Conservation (phyloP, 2,113 vertebrate species). For the Gymnarchus niloticus region DNA sequence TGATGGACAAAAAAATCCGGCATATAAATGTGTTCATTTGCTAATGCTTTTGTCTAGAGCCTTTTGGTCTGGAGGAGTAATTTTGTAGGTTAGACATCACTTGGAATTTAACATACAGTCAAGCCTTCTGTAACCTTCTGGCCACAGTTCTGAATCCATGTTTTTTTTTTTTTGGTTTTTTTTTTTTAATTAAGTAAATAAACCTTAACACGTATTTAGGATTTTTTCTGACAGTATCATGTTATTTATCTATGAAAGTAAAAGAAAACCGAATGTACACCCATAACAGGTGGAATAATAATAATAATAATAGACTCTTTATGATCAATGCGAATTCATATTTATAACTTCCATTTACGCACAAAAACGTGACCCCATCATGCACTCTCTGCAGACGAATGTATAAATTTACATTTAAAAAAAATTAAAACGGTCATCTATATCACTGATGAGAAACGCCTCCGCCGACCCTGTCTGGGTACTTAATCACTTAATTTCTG, state of each 20-base stretch:
- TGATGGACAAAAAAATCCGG: no score
- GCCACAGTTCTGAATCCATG: not conserved
- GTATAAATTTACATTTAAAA: constrained; percentile 63
- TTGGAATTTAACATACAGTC: not conserved
- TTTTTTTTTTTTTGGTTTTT: not conserved
- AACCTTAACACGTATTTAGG: not conserved
- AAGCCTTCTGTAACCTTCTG: not conserved
- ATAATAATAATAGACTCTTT: constrained; percentile 17
- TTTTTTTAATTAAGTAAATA: not conserved
- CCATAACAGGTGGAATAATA: constrained; percentile 5
- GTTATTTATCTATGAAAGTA: no score
- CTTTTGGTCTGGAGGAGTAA: no score
- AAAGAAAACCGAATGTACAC: no score
- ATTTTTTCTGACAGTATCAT: no score
- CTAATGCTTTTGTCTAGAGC: no score
- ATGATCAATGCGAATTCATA: constrained; percentile 32
- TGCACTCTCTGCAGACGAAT: constrained; percentile 7
- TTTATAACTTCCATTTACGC: constrained; percentile 19
- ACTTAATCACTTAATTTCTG: constrained; percentile 77
- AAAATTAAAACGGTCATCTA: constrained; percentile 69
- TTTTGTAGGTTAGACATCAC: no score
- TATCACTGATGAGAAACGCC: constrained; percentile 52
- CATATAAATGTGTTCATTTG: no score
- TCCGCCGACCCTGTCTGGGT: constrained; percentile 73
- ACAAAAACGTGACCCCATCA: constrained; percentile 24